phyloP scores from a whole-genome alignment of 2,888 invertebrate genomes.

The Hedya salicella region DNA sequence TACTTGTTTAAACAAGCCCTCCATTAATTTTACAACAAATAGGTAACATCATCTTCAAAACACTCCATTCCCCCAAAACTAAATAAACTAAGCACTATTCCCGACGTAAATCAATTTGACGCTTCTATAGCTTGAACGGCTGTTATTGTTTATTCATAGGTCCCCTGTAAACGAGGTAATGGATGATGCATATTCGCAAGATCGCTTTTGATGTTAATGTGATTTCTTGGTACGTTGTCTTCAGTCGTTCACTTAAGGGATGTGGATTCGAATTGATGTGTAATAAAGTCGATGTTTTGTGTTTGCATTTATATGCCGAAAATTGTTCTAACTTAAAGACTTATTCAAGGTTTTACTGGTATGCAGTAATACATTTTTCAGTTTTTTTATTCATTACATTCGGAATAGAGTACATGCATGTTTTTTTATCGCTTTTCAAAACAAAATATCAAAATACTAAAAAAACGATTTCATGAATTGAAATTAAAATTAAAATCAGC shows the following conservation, averaged over 20 bases:
- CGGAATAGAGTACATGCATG: too few species aligned
- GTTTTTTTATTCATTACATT: too few species aligned
- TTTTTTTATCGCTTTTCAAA: too few species aligned
- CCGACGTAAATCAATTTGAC: constrained; percentile 19
- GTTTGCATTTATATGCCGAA: too few species aligned
- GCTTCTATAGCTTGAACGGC: constrained; percentile 6
- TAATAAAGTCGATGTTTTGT: neutral
- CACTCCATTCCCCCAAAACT: constrained; percentile 8
- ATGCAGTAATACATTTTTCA: too few species aligned
- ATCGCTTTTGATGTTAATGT: constrained; percentile 10
- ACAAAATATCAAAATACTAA: too few species aligned
- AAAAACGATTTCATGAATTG: too few species aligned
- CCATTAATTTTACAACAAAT: constrained; percentile 4
- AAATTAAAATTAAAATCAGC: too few species aligned
- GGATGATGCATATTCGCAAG: constrained; percentile 14
- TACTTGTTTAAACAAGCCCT: too few species aligned
- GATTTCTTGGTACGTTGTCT: constrained; percentile 1
- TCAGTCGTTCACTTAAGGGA: neutral
- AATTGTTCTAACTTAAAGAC: too few species aligned
- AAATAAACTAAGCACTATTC: constrained; percentile 6
- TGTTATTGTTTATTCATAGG: constrained; percentile 24
- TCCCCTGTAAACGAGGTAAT: constrained; percentile 16
- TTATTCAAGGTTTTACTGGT: too few species aligned
- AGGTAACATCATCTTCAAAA: constrained; percentile 11
- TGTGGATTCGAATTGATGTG: neutral